Base-by-base conservation (phyloP, 2,888 invertebrate species). In the Tetranychus piercei region DNA sequence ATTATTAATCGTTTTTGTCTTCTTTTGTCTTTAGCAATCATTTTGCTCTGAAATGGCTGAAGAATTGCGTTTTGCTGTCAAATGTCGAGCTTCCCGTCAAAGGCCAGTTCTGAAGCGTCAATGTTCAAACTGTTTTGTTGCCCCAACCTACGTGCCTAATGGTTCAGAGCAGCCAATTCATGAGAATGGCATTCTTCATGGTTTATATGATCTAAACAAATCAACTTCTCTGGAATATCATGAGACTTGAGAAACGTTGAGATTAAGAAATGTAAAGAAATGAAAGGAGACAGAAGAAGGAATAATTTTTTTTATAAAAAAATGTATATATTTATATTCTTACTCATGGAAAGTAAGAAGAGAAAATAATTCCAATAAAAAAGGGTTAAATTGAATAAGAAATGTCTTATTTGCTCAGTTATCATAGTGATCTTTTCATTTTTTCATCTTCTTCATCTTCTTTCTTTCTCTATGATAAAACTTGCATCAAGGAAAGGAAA, bases 21-120 rank as follows among this genome's bases (percentile, higher is more conserved):
- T 66, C 1, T 66, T 66, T 66, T 15, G 1, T 79, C 55, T 78
- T 78, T 82, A 88, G 82, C 91, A 93, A 85, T 92, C 93, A 0
- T 84, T 95, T 74, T 95, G 94, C 83, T 90, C 92, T 69, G 94
- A 95, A 84, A 93, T 95, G 91, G 91, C 87, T 1, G 89, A 94
- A 84, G 94, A 95, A 84, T 83, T 95, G 76, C 86, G 92, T 45
- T 94, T 94, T 81, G 94, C 95, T 0, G 87, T 95, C 82, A 87
- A 90, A 73, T 94, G 94, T 82, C 87, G 88, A 23, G 77, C 77
- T 6, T 90, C 92, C 1, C 87, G 89, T 77, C 89, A 90, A 80
- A 85, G 92, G 76, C 90, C 92, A 1, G 90, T 90, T 9, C 83
- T 91, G 15, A 87, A 90, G 80, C 84, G 90, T 74, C 88, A 89